phyloP scores from a whole-genome alignment of 1,140 invertebrate genomes.

The Tetranychus urticae region DNA sequence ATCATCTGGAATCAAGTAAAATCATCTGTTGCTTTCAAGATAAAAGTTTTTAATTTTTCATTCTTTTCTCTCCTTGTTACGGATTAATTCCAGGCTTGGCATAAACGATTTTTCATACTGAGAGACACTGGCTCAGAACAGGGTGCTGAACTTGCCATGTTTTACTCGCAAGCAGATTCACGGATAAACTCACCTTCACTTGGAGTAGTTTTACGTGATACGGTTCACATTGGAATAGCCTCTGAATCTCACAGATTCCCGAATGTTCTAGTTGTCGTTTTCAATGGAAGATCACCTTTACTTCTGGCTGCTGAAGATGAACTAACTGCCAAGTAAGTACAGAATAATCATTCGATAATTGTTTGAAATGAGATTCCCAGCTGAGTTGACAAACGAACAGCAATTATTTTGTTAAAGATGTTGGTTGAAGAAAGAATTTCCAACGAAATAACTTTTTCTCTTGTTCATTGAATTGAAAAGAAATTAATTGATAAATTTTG shows the following conservation, averaged over 20 bases:
- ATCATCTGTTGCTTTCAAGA: too few species aligned
- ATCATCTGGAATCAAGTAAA: too few species aligned
- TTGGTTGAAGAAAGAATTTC: too few species aligned
- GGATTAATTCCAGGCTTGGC: slow-evolving; percentile 11
- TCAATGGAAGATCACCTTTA: slow-evolving; percentile 11
- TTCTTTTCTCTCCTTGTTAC: too few species aligned
- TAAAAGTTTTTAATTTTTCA: too few species aligned
- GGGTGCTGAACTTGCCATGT: slow-evolving; percentile 6
- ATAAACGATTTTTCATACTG: slow-evolving; percentile 13
- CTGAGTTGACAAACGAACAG: too few species aligned
- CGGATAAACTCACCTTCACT: slow-evolving; percentile 11
- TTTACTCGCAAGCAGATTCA: background rate
- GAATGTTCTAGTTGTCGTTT: slow-evolving; percentile 12
- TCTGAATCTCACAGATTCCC: slow-evolving; percentile 13
- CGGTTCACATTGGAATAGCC: slow-evolving; percentile 14
- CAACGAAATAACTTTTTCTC: too few species aligned
- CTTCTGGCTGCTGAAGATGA: slow-evolving; percentile 14
- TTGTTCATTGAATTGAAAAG: too few species aligned
- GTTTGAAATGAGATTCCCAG: too few species aligned
- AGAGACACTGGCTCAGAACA: slow-evolving; percentile 12
- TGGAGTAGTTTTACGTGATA: slow-evolving; percentile 10
- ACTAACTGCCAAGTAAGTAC: slow-evolving; percentile 3
- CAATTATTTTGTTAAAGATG: too few species aligned
- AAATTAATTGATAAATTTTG: too few species aligned
- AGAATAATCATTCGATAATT: too few species aligned